Evolutionary conservation across 2,113 vertebrate genomes (phyloP), one percentile per base, ranked within the genome.

Genomic region (Eleginops maclovinus): DNA sequence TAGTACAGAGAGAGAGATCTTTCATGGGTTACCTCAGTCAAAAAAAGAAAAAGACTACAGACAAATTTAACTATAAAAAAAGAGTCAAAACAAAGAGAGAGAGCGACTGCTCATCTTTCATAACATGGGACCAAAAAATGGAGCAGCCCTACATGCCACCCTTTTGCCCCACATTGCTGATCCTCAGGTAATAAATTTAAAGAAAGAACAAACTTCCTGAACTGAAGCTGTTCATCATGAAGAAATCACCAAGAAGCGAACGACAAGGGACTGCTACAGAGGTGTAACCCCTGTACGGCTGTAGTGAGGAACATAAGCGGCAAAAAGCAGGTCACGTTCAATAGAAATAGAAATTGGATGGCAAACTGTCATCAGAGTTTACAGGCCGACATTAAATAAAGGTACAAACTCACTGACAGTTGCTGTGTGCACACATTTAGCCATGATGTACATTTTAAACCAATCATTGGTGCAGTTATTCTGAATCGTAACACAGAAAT

Each of bases 41-140:
- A 62, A 72, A 72, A 19, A 60, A 31, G 77, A 72, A 76, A 17
- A 24, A 47, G n/a, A 77, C 63, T 49, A 74, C 26, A 66, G 64
- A 73, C 67, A 82, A 73, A 83, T 81, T 77, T 63, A 82, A 83
- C 62, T 9, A 36, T 36, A 36, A 28, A 51, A 53, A 71, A 40
- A 72, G 19, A 55, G 40, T 47, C 9, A 73, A 69, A 47, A 74
- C 43, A 14, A 24, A 72, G 28, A 79, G 55, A 54, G 19, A 22
- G 55, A 77, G 80, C 26, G 31, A 87, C 63, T 76, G 28, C 75
- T 74, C 61, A 85, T 83, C 81, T 89, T 92, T 89, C 66, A 79
- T 83, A 83, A 86, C 61, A 16, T 24, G 41, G 55, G 24, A 62
- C 19, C 60, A 87, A 82, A 40, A 70, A 79, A 60, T 15, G 19